A percentile compares a stretch with the other conserved stretches of the same genome.
These are phyloP conservation scores for Hirtodrosophila confusa DNA, from an alignment of 2,888 invertebrate genomes.

Conservation along the genomic window DNA sequence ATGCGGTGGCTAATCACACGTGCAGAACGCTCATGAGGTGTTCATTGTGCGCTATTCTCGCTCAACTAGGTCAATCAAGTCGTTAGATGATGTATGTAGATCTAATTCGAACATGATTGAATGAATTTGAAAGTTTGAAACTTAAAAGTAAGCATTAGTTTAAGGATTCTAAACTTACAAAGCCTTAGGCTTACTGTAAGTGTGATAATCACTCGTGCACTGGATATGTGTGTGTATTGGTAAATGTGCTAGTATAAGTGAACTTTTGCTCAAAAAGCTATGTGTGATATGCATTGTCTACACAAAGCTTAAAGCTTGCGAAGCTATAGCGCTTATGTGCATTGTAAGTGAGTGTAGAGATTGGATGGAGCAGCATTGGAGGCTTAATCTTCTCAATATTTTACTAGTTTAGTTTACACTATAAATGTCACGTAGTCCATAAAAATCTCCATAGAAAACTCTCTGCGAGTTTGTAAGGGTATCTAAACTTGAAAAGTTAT, in stretches of 20 bases:
- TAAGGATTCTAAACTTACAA: too few species aligned
- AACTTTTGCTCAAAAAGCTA: too few species aligned
- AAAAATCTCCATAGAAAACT: not conserved
- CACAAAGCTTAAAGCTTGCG: too few species aligned
- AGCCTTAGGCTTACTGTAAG: too few species aligned
- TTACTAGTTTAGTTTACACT: constrained; percentile 9
- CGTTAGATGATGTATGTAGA: constrained; percentile 13
- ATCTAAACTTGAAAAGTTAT: not conserved
- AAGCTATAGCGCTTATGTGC: too few species aligned
- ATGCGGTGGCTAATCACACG: constrained; percentile 20
- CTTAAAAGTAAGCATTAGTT: too few species aligned
- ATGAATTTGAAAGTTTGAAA: not conserved
- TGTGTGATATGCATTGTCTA: too few species aligned
- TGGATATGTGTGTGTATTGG: too few species aligned
- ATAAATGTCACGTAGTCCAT: constrained; percentile 65
- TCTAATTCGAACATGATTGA: constrained; percentile 12
- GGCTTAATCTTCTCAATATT: not conserved
- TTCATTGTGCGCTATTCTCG: constrained; percentile 67
- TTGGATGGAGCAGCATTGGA: too few species aligned
- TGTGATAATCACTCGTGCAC: too few species aligned
- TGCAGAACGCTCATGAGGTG: constrained; percentile 63
- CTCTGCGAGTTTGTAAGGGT: not conserved
- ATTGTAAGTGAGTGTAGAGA: too few species aligned
- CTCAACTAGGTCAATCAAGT: constrained; percentile 67
- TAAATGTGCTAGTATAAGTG: too few species aligned